Conservation (phyloP, 2,888 invertebrate genomes). For the Rugalucina vietnamica region DNA sequence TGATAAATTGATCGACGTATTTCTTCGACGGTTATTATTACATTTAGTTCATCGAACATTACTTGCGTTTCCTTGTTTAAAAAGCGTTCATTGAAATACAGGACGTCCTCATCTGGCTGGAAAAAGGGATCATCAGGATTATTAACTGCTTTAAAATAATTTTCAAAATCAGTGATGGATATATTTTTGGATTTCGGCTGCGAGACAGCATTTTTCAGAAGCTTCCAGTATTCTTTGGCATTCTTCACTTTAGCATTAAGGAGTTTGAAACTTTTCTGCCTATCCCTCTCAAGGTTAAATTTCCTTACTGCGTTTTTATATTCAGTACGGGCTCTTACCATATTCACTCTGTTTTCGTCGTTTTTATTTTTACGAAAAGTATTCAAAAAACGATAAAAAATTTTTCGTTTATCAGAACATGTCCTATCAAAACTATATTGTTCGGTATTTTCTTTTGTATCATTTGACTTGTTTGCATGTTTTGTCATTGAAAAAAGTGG, state of each 20-base stretch:
- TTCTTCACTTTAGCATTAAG: conserved; percentile 1
- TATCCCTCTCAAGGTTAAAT: background rate
- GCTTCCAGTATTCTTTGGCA: conserved; percentile 8
- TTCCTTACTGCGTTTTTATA: background rate
- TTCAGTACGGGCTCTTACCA: background rate
- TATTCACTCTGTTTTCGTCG: background rate
- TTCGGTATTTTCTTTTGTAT: background rate
- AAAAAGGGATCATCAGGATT: background rate
- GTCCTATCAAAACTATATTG: background rate
- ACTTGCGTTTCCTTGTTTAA: background rate
- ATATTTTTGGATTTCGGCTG: background rate
- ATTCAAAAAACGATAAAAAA: background rate
- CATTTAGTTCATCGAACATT: background rate
- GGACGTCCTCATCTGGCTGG: background rate
- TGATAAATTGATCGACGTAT: background rate
- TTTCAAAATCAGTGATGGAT: background rate
- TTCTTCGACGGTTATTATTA: background rate
- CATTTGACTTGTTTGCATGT: background rate
- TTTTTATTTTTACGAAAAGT: background rate
- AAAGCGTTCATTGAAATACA: background rate
- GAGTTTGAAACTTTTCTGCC: background rate
- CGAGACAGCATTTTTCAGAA: background rate
- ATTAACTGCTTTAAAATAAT: background rate
- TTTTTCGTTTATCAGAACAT: background rate
- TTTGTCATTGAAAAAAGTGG: background rate